Evolutionary conservation across 1,140 invertebrate species (phyloP).

Genomic region (Limonius californicus): DNA sequence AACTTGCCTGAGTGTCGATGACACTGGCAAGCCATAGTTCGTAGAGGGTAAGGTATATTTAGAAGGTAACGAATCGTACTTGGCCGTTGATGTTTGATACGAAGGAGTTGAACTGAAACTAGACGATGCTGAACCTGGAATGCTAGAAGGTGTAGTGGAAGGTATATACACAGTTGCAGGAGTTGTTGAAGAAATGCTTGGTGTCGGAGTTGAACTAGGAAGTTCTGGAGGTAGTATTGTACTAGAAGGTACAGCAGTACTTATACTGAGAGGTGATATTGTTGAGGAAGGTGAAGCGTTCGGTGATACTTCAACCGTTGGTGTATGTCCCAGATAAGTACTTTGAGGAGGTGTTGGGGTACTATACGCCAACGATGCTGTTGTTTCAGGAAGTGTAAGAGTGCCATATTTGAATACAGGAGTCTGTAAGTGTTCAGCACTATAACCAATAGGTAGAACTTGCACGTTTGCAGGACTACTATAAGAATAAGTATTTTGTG

Average conservation of each 20-base stretch:
- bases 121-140: not conserved
- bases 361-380: not conserved
- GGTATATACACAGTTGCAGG: constrained; percentile 13
- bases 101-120: not conserved
- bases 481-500: constrained; percentile 6
- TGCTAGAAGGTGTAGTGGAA: constrained; percentile 4
- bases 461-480: not conserved
- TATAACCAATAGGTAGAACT: not conserved
- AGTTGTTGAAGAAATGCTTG: constrained; percentile 13
- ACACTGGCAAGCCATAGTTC: not conserved
- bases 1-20: constrained; percentile 10
- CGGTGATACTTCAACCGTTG: constrained; percentile 26
- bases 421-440: not conserved
- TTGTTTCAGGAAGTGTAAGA: not conserved
- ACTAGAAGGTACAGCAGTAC: not conserved
- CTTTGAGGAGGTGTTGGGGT: no score
- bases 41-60: constrained; percentile 14
- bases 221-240: not conserved
- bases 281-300: constrained; percentile 33
- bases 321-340: constrained; percentile 12
- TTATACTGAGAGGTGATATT: not conserved
- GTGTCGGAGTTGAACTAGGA: not conserved
- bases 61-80: not conserved
- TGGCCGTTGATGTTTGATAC: not conserved
- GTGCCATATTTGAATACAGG: not conserved